Evolutionary conservation across 2,888 invertebrate genomes (phyloP), one percentile per base, ranked within the genome.

Genomic region (Thyatira batis): DNA sequence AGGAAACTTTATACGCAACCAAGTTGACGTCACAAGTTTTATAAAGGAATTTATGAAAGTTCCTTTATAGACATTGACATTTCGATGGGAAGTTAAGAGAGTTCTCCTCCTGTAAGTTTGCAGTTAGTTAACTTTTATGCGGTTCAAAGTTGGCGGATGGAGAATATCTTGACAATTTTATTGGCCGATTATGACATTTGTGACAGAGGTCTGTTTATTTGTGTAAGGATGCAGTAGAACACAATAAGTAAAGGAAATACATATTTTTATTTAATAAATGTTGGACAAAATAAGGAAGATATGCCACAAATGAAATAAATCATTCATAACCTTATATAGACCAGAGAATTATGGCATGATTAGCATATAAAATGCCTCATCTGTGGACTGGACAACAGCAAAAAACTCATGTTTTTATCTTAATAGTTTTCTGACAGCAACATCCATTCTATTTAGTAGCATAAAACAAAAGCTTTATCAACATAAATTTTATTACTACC

Each of bases 11-110:
- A 55, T 54, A 51, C 44, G 43, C 43, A 48, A 55, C 46, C 51
- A 55, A 67, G 65, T 60, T 58, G 63, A 71, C 71, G 78, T 77
- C 76, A 71, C 65, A 77, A 84, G 71, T 84, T 83, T 76, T 72
- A 65, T 77, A 78, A 75, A 60, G 55, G 69, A 76, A 76, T 78
- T 69, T 67, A 68, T 68, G 60, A 54, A 63, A 68, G 61, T 65
- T 52, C 56, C 66, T 69, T 73, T 57, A 73, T 68, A 65, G 73
- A 76, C 69, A 80, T 75, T 78, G 82, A 79, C 80, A 71, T 78
- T 69, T 69, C 61, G 66, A 65, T 59, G 61, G 61, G 56, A 65
- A 73, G 70, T 77, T 78, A 57, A 66, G 76, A 76, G 11, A 11
- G 2, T 39, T 39, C 69, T 70, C 67, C 62, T 65, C 58, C 39